Evolutionary conservation across 2,797 vertebrate species (phyloP), one percentile per base, ranked within the genome.

Genomic region (Steatocranus sp.): DNA sequence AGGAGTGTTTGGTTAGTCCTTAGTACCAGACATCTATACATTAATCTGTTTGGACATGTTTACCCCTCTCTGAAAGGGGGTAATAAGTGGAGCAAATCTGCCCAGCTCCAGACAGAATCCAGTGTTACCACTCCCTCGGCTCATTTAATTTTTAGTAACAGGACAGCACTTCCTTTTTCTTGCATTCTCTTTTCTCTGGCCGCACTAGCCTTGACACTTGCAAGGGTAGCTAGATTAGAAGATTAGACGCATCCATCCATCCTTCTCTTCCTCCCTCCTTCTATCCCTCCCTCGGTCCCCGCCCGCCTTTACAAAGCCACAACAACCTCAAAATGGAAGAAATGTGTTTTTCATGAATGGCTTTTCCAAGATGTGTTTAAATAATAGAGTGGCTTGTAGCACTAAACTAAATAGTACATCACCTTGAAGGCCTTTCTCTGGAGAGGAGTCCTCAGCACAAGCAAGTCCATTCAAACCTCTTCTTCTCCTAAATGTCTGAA

Each of bases 271-370:
- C 34, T 75, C 76, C 20, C 23, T 9, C 56, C 94, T 92, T 23
- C 27, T 48, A 30, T 92, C 95, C 94, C 68, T 36, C 27, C 76
- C 68, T 25, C 81, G 74, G 92, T 94, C 85, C 41, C 85, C 12
- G 73, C 76, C 82, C 25, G 80, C 81, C 84, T 80, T 85, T 84
- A 94, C 96, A 94, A 94, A 91, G 94, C 95, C 95, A 92, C 95
- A 95, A 97, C 96, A 97, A 97, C 95, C 95, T 96, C 95, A 96
- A 97, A 99, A 98, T 98, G 97, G 97, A 98, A 98, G 90, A 98
- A 97, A 96, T 97, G 96, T 98, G 97, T 98, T 98, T 95, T 97
- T 96, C 89, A 93, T 85, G 91, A 95, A 96, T 93, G 95, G 93
- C 94, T 96, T 97, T 97, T 97, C 84, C 95, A 94, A 95, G 83